phyloP scores from a whole-genome alignment of 2,888 invertebrate species.

The Pemphredon lugubris region DNA sequence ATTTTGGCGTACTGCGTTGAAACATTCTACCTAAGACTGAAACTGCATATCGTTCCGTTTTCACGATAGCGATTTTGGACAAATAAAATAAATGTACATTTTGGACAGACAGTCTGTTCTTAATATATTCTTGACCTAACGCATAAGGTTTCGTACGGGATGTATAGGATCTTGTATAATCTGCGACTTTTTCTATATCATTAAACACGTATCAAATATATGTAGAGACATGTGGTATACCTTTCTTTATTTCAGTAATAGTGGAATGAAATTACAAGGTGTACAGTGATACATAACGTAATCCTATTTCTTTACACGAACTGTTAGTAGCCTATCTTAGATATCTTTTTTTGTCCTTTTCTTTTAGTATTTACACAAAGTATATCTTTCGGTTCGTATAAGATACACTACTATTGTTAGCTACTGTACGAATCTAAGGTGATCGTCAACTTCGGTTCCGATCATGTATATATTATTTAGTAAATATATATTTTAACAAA shows the following conservation, averaged over 20 bases:
- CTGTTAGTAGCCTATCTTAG: slow-evolving; percentile 62
- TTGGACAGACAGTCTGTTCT: slow-evolving; percentile 14
- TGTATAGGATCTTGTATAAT: too few relatives aligned
- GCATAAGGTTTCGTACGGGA: too few relatives aligned
- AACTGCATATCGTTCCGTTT: slow-evolving; percentile 65
- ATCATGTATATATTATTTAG: slow-evolving; percentile 31
- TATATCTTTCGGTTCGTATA: slow-evolving; percentile 39
- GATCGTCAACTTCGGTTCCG: slow-evolving; percentile 52
- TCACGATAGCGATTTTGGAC: slow-evolving; percentile 49
- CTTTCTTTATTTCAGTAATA: slow-evolving; percentile 75
- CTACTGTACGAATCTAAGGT: slow-evolving; percentile 46
- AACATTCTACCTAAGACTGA: slow-evolving; percentile 67
- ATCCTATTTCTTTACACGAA: slow-evolving; percentile 70
- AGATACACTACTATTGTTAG: slow-evolving; percentile 40
- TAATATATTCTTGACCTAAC: slow-evolving; percentile 17
- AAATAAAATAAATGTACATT: slow-evolving; percentile 50
- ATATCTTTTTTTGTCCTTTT: slow-evolving; percentile 40
- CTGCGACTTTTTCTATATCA: slow-evolving; percentile 15
- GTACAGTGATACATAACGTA: slow-evolving; percentile 70
- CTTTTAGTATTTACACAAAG: slow-evolving; percentile 68
- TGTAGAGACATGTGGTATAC: slow-evolving; percentile 55
- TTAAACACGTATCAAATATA: too few relatives aligned
- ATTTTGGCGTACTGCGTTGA: slow-evolving; percentile 30
- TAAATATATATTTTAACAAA: slow-evolving; percentile 22
- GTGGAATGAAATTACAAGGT: slow-evolving; percentile 76